phyloP scores from a whole-genome alignment of 2,797 vertebrate genomes.

The Setipinna tenuifilis region DNA sequence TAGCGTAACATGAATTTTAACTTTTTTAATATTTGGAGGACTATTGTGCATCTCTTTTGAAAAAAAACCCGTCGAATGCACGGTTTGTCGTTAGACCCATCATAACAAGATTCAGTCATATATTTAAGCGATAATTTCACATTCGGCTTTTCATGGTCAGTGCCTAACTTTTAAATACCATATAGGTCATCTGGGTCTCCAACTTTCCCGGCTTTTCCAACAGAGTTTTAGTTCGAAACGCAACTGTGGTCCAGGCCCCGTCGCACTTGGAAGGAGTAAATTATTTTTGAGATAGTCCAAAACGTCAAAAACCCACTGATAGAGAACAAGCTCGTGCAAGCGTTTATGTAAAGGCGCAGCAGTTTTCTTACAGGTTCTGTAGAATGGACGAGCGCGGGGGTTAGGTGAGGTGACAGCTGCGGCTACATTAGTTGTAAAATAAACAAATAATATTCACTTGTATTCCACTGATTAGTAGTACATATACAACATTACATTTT shows the following conservation, averaged over 20 bases:
- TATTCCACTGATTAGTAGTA: neutral
- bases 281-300: neutral
- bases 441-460: conserved; percentile 18
- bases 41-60: neutral
- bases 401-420: conserved; percentile 49
- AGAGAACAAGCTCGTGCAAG: neutral
- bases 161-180: neutral
- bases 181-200: conserved; percentile 1
- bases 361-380: neutral
- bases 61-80: neutral
- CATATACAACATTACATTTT: neutral
- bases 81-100: neutral
- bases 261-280: neutral
- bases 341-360: neutral
- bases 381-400: conserved; percentile 29
- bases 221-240: neutral
- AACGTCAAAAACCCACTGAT: neutral
- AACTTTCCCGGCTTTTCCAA: conserved; percentile 11
- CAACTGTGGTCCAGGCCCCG: neutral
- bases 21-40: neutral
- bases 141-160: neutral
- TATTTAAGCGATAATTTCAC: neutral
- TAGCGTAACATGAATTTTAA: neutral
- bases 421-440: conserved; percentile 20
- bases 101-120: neutral